Evolutionary conservation across 2,113 vertebrate genomes (phyloP).

Genomic region (Albula glossodonta): DNA sequence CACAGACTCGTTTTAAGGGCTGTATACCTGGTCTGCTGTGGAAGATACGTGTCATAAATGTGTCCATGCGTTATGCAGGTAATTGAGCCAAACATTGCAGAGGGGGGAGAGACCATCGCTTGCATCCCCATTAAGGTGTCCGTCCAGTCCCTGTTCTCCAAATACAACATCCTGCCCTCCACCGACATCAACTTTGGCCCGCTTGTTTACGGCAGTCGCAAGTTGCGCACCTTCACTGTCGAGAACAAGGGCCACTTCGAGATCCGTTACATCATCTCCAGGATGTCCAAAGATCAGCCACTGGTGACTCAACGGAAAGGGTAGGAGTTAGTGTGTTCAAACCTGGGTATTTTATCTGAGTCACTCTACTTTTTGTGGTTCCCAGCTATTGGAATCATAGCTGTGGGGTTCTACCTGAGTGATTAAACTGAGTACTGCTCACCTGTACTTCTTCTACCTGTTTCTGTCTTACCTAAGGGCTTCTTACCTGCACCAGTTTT

Average conservation of each 20-base stretch:
- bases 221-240: constrained; percentile 66
- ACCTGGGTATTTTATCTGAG: not conserved
- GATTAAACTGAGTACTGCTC: too few relatives aligned
- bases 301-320: constrained; percentile 42
- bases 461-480: too few relatives aligned
- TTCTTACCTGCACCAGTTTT: too few relatives aligned
- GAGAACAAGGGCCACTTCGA: constrained; percentile 79
- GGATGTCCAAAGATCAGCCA: constrained; percentile 41
- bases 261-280: constrained; percentile 70
- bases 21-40: not conserved
- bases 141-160: constrained; percentile 71
- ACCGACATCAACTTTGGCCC: constrained; percentile 76
- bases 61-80: constrained; percentile 66
- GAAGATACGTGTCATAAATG: not conserved
- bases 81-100: constrained; percentile 71
- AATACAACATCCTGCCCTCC: constrained; percentile 77
- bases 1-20: not conserved
- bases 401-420: not conserved
- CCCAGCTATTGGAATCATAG: not conserved
- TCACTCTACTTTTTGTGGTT: not conserved
- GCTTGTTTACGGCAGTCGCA: constrained; percentile 67
- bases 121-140: constrained; percentile 75
- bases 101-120: constrained; percentile 68
- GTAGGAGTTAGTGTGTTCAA: constrained; percentile 55
- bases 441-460: not conserved